Evolutionary conservation across 2,113 vertebrate genomes (phyloP).

Genomic region (Apistogramma diplotaenia): DNA sequence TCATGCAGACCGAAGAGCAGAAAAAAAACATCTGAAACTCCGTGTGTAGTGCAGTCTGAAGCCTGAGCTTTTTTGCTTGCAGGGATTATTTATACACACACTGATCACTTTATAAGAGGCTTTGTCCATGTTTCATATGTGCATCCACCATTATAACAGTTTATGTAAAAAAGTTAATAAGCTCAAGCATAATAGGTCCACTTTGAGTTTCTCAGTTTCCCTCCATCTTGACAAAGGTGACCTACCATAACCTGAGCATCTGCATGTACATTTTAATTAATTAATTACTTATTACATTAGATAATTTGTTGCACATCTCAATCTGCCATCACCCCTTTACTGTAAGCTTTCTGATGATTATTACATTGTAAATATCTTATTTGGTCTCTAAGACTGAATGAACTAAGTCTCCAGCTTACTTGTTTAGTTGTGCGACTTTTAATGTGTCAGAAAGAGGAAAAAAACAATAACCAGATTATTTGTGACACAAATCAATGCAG

Average conservation of each 20-base stretch:
- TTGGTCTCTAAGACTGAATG: background rate
- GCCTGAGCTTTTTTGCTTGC: background rate
- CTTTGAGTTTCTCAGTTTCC: background rate
- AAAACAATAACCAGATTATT: conserved; percentile 22
- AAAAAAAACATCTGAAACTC: background rate
- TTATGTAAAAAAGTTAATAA: background rate
- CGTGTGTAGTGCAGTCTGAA: background rate
- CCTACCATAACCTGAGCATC: background rate
- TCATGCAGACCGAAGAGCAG: background rate
- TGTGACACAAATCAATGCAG: conserved; percentile 43
- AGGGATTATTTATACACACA: background rate
- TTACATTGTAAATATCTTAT: background rate
- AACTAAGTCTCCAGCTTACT: background rate
- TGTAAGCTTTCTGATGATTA: background rate
- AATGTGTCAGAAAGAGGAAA: background rate
- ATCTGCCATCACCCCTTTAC: background rate
- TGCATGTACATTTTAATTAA: background rate
- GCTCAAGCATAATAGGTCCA: background rate
- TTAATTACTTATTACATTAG: no score
- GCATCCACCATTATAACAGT: background rate
- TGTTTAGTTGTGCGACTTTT: conserved; percentile 4
- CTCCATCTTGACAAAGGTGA: background rate
- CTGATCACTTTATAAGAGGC: no score
- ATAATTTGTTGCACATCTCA: background rate
- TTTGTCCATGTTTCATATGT: background rate